These are phyloP conservation scores for Melieria crassipennis DNA, from an alignment of 2,888 invertebrate genomes.

Conservation along the genomic window DNA sequence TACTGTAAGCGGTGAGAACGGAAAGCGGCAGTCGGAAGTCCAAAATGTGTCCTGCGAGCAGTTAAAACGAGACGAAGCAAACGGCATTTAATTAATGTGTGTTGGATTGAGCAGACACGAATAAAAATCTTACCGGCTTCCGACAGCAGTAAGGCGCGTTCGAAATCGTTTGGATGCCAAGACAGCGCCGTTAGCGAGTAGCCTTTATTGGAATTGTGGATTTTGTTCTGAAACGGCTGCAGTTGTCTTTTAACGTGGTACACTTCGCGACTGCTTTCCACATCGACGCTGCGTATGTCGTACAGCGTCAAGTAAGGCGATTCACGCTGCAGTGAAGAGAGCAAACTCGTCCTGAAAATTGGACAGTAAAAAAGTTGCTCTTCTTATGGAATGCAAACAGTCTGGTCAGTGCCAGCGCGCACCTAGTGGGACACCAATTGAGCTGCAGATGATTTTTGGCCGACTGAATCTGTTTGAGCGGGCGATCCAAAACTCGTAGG, in stretches of 20 bases:
- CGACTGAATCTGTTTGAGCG: constrained; percentile 76
- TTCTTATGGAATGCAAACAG: not conserved
- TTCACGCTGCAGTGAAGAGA: constrained; percentile 85
- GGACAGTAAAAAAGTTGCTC: not conserved
- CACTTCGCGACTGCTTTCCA: constrained; percentile 78
- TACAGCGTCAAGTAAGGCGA: constrained; percentile 80
- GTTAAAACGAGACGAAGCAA: not conserved
- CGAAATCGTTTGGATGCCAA: constrained; percentile 85
- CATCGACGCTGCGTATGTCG: constrained; percentile 83
- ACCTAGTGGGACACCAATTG: constrained; percentile 89
- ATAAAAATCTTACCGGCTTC: constrained; percentile 48
- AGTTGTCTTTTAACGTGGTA: constrained; percentile 78
- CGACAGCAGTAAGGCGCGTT: constrained; percentile 60
- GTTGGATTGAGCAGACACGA: not conserved
- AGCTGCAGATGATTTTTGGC: constrained; percentile 74
- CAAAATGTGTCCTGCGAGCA: constrained; percentile 49
- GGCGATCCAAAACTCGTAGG: constrained; percentile 84
- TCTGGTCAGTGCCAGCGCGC: not conserved
- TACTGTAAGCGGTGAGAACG: constrained; percentile 59
- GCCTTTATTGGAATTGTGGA: constrained; percentile 53
- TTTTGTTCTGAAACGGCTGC: constrained; percentile 59
- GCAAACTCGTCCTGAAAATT: constrained; percentile 71
- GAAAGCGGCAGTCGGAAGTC: constrained; percentile 62
- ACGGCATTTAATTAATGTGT: not conserved
- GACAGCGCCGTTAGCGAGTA: constrained; percentile 76